Evolutionary conservation across 2,113 vertebrate species (phyloP).

Genomic region (Cyanistes caeruleus): DNA sequence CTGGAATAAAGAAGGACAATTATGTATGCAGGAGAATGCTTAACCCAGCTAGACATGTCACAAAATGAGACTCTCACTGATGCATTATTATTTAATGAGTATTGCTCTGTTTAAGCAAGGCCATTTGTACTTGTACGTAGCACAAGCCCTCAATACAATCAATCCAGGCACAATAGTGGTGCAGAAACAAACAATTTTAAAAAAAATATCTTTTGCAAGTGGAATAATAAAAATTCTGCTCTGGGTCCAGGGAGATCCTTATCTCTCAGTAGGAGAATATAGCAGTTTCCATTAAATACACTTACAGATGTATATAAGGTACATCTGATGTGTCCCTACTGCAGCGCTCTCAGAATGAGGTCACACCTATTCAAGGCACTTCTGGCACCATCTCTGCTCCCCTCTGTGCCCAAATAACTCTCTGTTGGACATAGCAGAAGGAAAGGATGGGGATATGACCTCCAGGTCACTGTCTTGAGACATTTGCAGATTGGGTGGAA

Average conservation of each 20-base stretch:
- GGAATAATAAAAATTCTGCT: not conserved
- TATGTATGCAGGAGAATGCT: conserved; percentile 20
- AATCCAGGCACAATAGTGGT: not conserved
- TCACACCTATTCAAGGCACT: not conserved
- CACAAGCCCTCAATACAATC: not conserved
- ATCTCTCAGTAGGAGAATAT: not conserved
- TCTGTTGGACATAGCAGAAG: not conserved
- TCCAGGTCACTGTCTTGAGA: not conserved
- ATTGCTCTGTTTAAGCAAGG: not conserved
- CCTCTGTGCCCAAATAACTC: not conserved
- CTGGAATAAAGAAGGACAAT: conserved; percentile 6
- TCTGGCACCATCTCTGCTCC: not conserved
- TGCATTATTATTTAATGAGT: conserved; percentile 60
- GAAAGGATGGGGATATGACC: not conserved
- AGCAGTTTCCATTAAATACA: not conserved
- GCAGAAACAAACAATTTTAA: not conserved
- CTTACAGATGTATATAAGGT: not conserved
- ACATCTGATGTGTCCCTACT: not conserved
- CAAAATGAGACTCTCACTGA: conserved; percentile 36
- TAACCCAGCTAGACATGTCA: conserved; percentile 29
- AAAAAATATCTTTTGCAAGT: not conserved
- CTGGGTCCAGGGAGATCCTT: not conserved
- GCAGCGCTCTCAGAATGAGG: not conserved
- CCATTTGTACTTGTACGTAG: conserved; percentile 23
- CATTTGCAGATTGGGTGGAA: not conserved